Base-by-base conservation (phyloP, 2,797 vertebrate genomes). In the Clarias laeviceps region DNA sequence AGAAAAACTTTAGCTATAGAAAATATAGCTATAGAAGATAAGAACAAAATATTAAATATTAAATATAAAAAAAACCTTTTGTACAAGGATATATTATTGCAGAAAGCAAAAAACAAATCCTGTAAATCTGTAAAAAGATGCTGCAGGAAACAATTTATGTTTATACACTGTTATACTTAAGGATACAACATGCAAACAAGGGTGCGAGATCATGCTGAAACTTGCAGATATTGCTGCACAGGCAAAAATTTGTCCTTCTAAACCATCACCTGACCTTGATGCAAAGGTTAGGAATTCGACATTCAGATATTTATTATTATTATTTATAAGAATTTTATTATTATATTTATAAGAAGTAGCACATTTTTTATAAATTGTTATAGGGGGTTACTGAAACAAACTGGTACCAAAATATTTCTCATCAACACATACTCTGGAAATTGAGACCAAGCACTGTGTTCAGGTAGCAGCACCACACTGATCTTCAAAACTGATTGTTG, bases 321-420 rank as follows among this genome's bases (percentile, higher is more conserved):
- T 37, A 37, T 37, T 37, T 37, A 37, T 37, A n/a, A n/a, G n/a
- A n/a, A n/a, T n/a, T n/a, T n/a, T n/a, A n/a, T n/a, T n/a, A n/a
- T 37, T 37, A 37, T 4, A 37, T 24, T 69, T 7, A 18, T 17
- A 68, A 66, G 1, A 65, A 29, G 14, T 34, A 9, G 29, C 11
- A 18, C 17, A 7, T 68, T 68, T 29, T 68, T 66, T 82, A 88
- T 34, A 32, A 24, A 64, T 87, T 68, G 84, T 45, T 85, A 91
- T 81, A 96, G 94, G 93, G 93, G 50, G 92, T 94, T 57, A 94
- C 93, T 65, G 93, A 93, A 62, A 91, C 92, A 68, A 89, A 87
- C 18, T 95, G 93, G 93, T 95, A 94, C 76, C 92, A 94, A 89
- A 89, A 56, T 82, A 93, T 76, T 93, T 93, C 90, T 89, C 84